phyloP scores from a whole-genome alignment of 2,797 vertebrate genomes.

The Centroberyx gerrardi region DNA sequence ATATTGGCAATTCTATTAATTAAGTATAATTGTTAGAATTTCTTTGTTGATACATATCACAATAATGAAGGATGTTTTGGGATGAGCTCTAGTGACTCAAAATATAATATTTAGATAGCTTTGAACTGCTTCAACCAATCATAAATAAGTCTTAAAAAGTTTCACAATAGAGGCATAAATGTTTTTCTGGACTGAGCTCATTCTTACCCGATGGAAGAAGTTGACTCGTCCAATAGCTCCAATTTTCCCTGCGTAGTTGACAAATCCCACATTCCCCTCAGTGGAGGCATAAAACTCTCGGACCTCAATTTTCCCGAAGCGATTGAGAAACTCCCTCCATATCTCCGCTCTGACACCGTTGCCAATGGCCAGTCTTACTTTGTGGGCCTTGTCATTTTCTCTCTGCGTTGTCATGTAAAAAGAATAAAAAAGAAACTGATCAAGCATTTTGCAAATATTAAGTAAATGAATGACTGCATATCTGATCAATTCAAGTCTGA shows the following conservation, averaged over 20 bases:
- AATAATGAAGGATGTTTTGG: too few species aligned
- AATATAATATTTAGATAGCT: too few species aligned
- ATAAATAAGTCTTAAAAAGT: too few species aligned
- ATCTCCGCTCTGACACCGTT: conserved; percentile 91
- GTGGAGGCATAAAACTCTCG: conserved; percentile 92
- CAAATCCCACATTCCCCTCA: conserved; percentile 91
- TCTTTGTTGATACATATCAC: too few species aligned
- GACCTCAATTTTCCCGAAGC: conserved; percentile 89
- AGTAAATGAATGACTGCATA: not conserved
- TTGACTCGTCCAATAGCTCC: conserved; percentile 89
- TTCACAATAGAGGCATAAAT: too few species aligned
- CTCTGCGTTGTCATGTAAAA: conserved; percentile 75
- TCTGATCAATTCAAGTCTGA: not conserved
- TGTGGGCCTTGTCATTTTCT: conserved; percentile 88
- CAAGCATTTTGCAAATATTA: not conserved
- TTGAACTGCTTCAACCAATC: too few species aligned
- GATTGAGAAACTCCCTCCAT: conserved; percentile 89
- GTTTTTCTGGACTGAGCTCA: not conserved
- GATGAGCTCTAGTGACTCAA: too few species aligned
- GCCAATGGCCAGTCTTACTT: conserved; percentile 88
- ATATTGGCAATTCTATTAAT: too few species aligned
- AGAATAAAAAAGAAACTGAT: conserved; percentile 8
- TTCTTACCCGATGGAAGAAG: conserved; percentile 86
- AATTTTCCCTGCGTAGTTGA: conserved; percentile 89
- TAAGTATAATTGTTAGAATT: too few species aligned